Conservation (phyloP, 2,888 invertebrate genomes). For the Euplagia quadripunctaria region DNA sequence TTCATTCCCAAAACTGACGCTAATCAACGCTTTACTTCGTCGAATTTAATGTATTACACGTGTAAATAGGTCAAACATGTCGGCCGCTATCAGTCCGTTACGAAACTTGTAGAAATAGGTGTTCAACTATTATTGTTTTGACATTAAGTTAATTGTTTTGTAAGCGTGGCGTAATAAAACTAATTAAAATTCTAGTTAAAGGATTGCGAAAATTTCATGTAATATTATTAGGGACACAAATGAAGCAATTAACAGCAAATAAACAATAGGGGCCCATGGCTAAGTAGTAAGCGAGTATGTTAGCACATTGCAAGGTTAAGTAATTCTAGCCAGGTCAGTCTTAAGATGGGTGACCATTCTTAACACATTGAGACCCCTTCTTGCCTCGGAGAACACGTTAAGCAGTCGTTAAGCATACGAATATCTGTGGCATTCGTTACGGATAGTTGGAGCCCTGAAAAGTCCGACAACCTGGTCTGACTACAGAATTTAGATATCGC, state of each 20-base stretch:
- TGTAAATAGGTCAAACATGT: conserved; percentile 35
- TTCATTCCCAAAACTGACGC: conserved; percentile 17
- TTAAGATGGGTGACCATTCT: too few species aligned
- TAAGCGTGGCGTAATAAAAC: conserved; percentile 33
- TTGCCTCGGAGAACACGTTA: too few species aligned
- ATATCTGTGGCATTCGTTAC: too few species aligned
- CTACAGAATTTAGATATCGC: too few species aligned
- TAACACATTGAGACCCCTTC: too few species aligned
- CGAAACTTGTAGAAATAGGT: conserved; percentile 40
- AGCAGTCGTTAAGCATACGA: too few species aligned
- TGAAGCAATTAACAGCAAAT: not conserved
- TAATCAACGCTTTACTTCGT: conserved; percentile 19
- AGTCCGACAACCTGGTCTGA: too few species aligned
- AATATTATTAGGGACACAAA: not conserved
- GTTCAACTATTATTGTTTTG: conserved; percentile 22
- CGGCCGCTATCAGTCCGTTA: conserved; percentile 29
- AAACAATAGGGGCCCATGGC: too few species aligned
- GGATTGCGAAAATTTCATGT: conserved; percentile 22
- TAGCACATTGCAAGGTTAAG: too few species aligned
- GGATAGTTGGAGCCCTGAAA: too few species aligned
- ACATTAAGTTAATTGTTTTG: conserved; percentile 40
- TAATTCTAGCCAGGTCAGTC: too few species aligned
- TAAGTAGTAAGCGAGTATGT: too few species aligned
- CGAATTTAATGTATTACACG: conserved; percentile 25
- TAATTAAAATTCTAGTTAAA: conserved; percentile 33